phyloP scores from a whole-genome alignment of 2,113 vertebrate genomes.

The Diphyllodes magnificus region DNA sequence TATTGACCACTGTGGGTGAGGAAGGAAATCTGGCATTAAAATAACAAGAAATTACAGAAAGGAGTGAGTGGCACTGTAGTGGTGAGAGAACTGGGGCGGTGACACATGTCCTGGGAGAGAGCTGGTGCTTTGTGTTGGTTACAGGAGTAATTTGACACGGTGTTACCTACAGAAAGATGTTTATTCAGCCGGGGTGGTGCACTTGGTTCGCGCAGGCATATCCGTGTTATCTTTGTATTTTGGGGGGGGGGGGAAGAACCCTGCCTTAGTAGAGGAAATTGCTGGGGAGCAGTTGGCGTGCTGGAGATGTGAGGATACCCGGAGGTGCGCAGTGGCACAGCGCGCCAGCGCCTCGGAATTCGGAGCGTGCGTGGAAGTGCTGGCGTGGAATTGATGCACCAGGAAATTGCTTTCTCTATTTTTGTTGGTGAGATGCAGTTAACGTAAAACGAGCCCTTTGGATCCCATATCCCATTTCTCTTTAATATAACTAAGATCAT shows the following conservation, averaged over 20 bases:
- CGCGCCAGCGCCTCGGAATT: background rate
- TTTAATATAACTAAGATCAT: slow-evolving; percentile 20
- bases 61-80: background rate
- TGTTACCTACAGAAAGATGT: background rate
- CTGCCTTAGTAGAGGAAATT: background rate
- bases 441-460: background rate
- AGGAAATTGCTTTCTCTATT: slow-evolving; percentile 29
- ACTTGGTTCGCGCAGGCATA: background rate
- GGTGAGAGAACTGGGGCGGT: background rate
- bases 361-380: background rate
- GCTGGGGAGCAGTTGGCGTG: background rate
- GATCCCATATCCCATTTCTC: background rate
- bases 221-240: background rate
- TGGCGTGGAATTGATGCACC: background rate
- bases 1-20: background rate
- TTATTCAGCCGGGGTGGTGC: background rate
- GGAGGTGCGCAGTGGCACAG: background rate
- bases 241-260: fast-evolving
- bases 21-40: background rate
- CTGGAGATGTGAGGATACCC: background rate
- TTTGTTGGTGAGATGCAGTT: slow-evolving; percentile 4
- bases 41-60: background rate
- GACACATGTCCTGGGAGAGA: background rate
- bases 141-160: background rate
- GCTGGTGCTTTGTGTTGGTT: background rate